phyloP scores from a whole-genome alignment of 2,113 vertebrate genomes.

The Eudyptes chrysolophus region DNA sequence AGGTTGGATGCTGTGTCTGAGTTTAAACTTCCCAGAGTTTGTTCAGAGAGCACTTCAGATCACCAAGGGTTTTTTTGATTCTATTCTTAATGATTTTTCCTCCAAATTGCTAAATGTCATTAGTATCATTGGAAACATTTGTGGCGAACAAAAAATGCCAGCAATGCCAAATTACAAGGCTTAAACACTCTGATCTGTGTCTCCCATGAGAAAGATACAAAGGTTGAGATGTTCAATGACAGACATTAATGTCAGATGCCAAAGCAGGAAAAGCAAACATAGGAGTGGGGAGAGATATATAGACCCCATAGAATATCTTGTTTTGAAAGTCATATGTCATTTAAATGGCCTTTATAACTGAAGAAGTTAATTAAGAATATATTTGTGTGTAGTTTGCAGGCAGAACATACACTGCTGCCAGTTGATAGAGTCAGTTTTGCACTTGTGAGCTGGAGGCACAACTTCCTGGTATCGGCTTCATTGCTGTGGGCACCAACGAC shows the following conservation, averaged over 20 bases:
- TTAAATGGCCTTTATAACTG: neutral
- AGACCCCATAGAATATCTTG: neutral
- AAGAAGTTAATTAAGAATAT: neutral
- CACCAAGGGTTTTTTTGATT: neutral
- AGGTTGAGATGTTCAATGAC: constrained; percentile 40
- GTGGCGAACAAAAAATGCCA: neutral
- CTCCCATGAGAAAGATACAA: neutral
- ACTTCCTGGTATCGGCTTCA: neutral
- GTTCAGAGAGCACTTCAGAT: neutral
- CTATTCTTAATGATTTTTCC: neutral
- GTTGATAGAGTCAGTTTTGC: neutral
- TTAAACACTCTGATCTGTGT: constrained; percentile 25
- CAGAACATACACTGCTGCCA: neutral
- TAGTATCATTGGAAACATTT: neutral
- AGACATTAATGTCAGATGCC: constrained; percentile 42
- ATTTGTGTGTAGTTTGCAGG: neutral
- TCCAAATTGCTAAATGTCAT: neutral
- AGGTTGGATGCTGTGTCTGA: neutral
- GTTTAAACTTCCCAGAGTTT: neutral
- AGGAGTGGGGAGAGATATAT: constrained; percentile 19
- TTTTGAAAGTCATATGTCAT: constrained; percentile 38
- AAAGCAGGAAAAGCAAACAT: constrained; percentile 4
- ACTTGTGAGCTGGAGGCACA: neutral
- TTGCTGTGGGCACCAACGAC: neutral
- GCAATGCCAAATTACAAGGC: neutral